Evolutionary conservation across 2,888 invertebrate species (phyloP), one percentile per base, ranked within the genome.

Genomic region (Muschampia plurimacula): DNA sequence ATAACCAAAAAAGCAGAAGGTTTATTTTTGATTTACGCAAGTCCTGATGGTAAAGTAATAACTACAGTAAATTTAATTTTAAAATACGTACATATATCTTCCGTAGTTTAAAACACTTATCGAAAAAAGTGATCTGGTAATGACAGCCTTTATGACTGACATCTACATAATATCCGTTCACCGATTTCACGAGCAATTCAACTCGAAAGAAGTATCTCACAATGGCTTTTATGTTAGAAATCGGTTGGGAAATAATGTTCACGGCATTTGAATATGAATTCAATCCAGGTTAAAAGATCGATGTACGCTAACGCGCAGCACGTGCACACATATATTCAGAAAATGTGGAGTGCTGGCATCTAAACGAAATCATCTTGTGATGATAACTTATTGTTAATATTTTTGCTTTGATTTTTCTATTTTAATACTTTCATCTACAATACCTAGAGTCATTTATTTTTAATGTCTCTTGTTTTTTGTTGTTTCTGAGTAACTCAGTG

Each of bases 141-240:
- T 75, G 76, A 75, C 73, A 77, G 77, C 76, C 76, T 78, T 78
- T 77, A 78, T 73, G 74, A 69, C 77, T 74, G 72, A 73, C 75
- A 78, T 77, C 76, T 78, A 72, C 77, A 78, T 78, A 78, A 78
- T 77, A 74, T 76, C 71, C 76, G 74, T 76, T 77, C 76, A 76
- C 74, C 74, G 78, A 72, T 77, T 78, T 78, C 75, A 78, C 74
- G 78, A 76, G 73, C 77, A 74, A 67, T 77, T 78, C 74, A 65
- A 66, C 69, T 74, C 69, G 70, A 72, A 73, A 65, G 52, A 57
- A 72, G 74, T 74, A 74, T 74, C 74, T 67, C 66, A 28, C 69
- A 57, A 73, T 72, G 69, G 74, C 72, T 69, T 69, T 74, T 74
- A 74, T 71, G 65, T 77, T 76, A 67, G 72, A 72, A 72, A 67